A percentile compares a stretch with the other conserved stretches of the same genome.
Evolutionary conservation across 1,140 invertebrate species (phyloP).

Genomic region (Drosophila tsacasi): DNA sequence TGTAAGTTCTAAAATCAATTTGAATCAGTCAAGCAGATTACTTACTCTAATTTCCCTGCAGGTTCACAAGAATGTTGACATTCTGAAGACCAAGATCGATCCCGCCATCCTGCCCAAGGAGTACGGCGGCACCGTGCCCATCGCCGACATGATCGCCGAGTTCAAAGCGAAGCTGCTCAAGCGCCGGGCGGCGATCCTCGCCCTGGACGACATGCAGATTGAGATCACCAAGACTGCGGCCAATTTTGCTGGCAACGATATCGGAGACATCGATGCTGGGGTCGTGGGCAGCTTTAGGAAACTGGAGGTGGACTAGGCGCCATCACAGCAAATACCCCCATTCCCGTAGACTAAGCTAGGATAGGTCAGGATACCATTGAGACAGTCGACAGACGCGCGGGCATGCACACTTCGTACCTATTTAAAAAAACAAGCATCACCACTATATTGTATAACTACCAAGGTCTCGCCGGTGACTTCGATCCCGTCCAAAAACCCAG

Average conservation of each 20-base stretch:
- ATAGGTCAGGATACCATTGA: constrained; percentile 74
- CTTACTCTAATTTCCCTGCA: constrained; percentile 65
- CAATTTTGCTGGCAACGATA: constrained; percentile 88
- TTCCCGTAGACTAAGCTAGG: constrained; percentile 59
- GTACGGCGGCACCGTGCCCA: constrained; percentile 92
- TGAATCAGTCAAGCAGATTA: background rate
- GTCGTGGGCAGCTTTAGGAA: constrained; percentile 92
- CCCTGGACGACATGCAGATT: constrained; percentile 92
- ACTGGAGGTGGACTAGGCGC: constrained; percentile 90
- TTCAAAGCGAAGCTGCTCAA: constrained; percentile 89
- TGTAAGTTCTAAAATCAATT: constrained; percentile 86
- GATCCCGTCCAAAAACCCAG: constrained; percentile 5
- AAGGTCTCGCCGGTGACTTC: constrained; percentile 20
- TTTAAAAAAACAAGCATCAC: constrained; percentile 42
- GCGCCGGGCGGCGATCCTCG: constrained; percentile 89
- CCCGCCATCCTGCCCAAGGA: constrained; percentile 92
- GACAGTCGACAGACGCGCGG: constrained; percentile 66
- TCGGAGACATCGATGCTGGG: constrained; percentile 88
- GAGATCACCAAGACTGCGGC: constrained; percentile 88
- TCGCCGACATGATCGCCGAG: constrained; percentile 92
- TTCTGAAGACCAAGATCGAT: constrained; percentile 89
- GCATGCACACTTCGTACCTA: constrained; percentile 61
- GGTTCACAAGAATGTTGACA: constrained; percentile 90
- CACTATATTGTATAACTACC: constrained; percentile 59
- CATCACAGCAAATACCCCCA: background rate